These are phyloP conservation scores for Saimiri boliviensis DNA, from an alignment of 2,113 vertebrate genomes.

Conservation along the genomic window DNA sequence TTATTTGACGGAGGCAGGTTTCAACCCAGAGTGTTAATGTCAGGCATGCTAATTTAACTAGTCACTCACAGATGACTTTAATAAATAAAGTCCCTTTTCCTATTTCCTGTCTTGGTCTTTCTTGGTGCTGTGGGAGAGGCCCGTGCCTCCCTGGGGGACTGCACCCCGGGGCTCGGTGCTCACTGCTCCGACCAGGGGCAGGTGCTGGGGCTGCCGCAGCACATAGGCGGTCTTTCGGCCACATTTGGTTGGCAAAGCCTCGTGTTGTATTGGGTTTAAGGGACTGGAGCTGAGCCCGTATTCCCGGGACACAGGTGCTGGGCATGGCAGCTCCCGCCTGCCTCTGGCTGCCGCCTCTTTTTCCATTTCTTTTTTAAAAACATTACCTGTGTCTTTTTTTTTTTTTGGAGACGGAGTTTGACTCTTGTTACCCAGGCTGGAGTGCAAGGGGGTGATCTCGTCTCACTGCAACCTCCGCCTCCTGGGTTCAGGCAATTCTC, in stretches of 20 bases:
- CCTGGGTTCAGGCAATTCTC: too few relatives aligned
- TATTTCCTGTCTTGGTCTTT: conserved; percentile 46
- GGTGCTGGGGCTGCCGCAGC: fast-evolving
- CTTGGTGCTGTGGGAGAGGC: neutral
- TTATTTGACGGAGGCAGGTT: conserved; percentile 47
- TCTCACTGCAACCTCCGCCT: too few relatives aligned
- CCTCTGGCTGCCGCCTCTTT: too few relatives aligned
- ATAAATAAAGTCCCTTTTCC: conserved; percentile 79
- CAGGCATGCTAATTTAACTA: conserved; percentile 44
- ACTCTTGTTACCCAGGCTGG: too few relatives aligned
- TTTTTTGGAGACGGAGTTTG: too few relatives aligned
- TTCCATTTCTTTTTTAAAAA: neutral
- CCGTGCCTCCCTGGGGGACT: fast-evolving
- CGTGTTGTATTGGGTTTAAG: fast-evolving
- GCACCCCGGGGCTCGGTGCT: neutral
- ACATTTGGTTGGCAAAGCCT: fast-evolving
- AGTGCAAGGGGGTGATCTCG: too few relatives aligned
- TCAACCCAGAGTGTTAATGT: conserved; percentile 49
- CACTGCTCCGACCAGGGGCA: neutral
- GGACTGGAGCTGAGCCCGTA: fast-evolving
- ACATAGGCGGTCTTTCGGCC: neutral
- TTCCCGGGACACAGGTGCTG: too few relatives aligned
- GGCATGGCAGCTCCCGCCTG: fast-evolving
- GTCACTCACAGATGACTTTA: conserved; percentile 63
- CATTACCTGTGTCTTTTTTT: neutral